Conservation (phyloP, 2,888 invertebrate species). For the Mesoligia furuncula region DNA sequence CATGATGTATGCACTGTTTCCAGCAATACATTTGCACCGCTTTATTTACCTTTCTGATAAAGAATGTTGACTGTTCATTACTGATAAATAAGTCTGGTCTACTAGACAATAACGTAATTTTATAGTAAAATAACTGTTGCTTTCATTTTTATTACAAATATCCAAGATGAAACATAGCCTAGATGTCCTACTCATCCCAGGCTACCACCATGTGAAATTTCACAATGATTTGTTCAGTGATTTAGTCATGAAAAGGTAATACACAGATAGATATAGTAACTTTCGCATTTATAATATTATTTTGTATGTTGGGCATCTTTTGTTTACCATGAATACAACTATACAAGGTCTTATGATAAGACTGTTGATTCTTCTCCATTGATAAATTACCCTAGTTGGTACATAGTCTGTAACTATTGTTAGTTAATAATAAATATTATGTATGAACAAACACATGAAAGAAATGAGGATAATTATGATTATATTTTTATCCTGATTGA, state of each 20-base stretch:
- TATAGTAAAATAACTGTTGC: not conserved
- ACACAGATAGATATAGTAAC: not conserved
- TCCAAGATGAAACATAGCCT: not conserved
- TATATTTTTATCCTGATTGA: conserved; percentile 22
- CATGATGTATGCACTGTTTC: not conserved
- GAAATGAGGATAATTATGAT: conserved; percentile 16
- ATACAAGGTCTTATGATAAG: not conserved
- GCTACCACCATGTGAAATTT: too few relatives aligned
- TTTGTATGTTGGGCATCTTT: not conserved
- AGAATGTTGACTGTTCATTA: not conserved
- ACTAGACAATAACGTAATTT: not conserved
- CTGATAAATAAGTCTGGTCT: not conserved
- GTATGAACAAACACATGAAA: conserved; percentile 19
- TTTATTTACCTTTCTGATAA: not conserved
- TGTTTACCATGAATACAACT: not conserved
- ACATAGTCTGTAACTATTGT: not conserved
- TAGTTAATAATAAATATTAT: not conserved
- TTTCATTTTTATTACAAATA: not conserved
- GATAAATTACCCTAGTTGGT: not conserved
- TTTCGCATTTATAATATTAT: not conserved
- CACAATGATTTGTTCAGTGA: too few relatives aligned
- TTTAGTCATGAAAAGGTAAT: not conserved
- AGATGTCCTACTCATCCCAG: too few relatives aligned
- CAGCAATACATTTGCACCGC: not conserved
- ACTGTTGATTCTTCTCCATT: conserved; percentile 6